A percentile compares a stretch with the other conserved stretches of the same genome.
These are phyloP conservation scores for Podarcis siculus DNA, from an alignment of 2,797 vertebrate species.

Conservation along the genomic window DNA sequence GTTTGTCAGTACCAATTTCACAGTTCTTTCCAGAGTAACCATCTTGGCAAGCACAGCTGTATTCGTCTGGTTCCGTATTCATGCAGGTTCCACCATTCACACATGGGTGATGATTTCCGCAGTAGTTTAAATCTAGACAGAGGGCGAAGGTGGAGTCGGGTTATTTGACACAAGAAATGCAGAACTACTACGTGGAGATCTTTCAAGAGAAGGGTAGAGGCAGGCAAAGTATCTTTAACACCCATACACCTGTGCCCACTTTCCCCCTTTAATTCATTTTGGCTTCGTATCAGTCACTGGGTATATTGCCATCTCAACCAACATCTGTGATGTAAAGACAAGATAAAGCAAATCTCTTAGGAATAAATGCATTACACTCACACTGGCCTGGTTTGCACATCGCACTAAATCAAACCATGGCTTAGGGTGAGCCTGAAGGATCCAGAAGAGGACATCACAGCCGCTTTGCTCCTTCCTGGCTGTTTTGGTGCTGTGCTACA, in stretches of 20 bases:
- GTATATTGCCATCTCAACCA: slow-evolving; percentile 15
- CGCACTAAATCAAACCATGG: no score
- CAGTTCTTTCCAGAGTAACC: slow-evolving; percentile 96
- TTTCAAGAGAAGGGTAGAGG: slow-evolving; percentile 2
- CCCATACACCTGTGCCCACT: background rate
- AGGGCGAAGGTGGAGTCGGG: slow-evolving; percentile 14
- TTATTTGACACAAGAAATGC: background rate
- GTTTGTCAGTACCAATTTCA: slow-evolving; percentile 84
- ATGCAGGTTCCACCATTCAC: slow-evolving; percentile 92
- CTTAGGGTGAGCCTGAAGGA: no score
- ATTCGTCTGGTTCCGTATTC: slow-evolving; percentile 93
- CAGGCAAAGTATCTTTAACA: background rate
- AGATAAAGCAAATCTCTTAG: background rate
- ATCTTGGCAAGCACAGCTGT: slow-evolving; percentile 89
- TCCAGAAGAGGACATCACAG: no score
- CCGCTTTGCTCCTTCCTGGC: no score
- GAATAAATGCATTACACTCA: background rate
- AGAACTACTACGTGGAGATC: background rate
- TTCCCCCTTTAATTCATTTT: background rate
- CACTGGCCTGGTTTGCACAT: no score
- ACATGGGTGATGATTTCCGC: slow-evolving; percentile 93
- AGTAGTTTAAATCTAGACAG: slow-evolving; percentile 94
- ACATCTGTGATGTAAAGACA: background rate
- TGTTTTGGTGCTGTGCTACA: no score
- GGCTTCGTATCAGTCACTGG: background rate